Evolutionary conservation across 2,888 invertebrate species (phyloP), one percentile per base, ranked within the genome.

Genomic region (Hirtodrosophila trivittata): DNA sequence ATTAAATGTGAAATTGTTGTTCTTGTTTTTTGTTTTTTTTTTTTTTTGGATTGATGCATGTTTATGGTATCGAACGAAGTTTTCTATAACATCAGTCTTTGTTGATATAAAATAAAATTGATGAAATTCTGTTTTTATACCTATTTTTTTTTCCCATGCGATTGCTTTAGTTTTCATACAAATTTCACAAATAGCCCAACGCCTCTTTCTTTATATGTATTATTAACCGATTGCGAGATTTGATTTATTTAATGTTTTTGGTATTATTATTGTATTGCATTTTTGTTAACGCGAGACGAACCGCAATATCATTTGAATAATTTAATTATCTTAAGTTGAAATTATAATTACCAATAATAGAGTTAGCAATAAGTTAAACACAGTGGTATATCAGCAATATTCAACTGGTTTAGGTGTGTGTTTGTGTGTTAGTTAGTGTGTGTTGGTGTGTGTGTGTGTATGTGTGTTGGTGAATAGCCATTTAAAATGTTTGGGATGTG

Each of bases 81-180:
- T 54, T 52, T 60, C 14, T 35, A 55, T 47, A 38, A 54, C 55
- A 66, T 85, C 83, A 83, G 86, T 82, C 86, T 82, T 85, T 62
- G n/a, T 76, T 75, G 65, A 63, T 73, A 58, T 74, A 49, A 39
- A 64, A 60, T 63, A 60, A 51, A 41, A 10, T 57, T 52, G 70
- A 54, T 57, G 55, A 43, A 30, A 41, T 45, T 68, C 35, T 21
- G 1, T 18, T 39, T 38, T 50, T 16, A 14, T 52, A 38, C 52
- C 49, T 56, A 55, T 39, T 47, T 59, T 59, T 35, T 43, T 32
- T 55, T 38, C 30, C 16, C 30, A 35, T 54, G 35, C 28, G 10
- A 46, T 57, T 33, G n/a, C 43, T 56, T 58, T 35, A 21, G 35
- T 66, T 47, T 39, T 33, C 32, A 63, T 62, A n/a, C n/a, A n/a